Conservation (phyloP, 2,113 vertebrate genomes). For the Micronisus gabar region DNA sequence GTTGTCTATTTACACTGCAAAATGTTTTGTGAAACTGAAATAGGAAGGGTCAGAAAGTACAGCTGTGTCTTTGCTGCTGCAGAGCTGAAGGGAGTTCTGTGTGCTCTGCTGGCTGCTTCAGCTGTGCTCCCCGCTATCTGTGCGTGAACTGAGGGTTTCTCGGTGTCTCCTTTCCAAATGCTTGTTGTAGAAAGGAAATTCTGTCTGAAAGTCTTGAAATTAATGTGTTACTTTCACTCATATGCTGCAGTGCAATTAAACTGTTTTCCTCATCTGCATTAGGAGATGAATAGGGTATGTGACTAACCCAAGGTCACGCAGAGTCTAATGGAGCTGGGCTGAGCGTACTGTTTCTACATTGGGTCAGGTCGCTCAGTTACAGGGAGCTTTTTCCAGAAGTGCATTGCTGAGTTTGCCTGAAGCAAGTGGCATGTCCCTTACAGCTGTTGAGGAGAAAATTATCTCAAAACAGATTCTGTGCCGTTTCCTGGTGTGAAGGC, state of each 20-base stretch:
- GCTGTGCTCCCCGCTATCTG: accelerated
- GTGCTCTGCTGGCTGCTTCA: background rate
- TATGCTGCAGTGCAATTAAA: background rate
- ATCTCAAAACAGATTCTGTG: background rate
- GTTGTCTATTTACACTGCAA: background rate
- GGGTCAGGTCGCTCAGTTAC: background rate
- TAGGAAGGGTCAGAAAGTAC: background rate
- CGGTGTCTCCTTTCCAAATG: background rate
- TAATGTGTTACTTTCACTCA: background rate
- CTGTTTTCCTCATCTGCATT: background rate
- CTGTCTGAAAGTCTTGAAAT: background rate
- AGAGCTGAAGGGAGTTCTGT: too few species aligned
- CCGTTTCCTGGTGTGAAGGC: background rate
- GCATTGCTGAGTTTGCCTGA: background rate
- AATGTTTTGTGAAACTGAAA: background rate
- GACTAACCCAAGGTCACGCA: background rate
- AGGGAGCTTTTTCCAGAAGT: background rate
- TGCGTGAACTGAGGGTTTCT: background rate
- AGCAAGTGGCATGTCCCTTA: background rate
- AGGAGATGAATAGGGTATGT: background rate
- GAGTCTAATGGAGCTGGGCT: background rate
- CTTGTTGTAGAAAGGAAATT: background rate
- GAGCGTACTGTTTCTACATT: accelerated
- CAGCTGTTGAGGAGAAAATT: background rate
- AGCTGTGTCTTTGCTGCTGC: background rate